phyloP scores from a whole-genome alignment of 2,113 vertebrate genomes.

The Megaceryle torquata region DNA sequence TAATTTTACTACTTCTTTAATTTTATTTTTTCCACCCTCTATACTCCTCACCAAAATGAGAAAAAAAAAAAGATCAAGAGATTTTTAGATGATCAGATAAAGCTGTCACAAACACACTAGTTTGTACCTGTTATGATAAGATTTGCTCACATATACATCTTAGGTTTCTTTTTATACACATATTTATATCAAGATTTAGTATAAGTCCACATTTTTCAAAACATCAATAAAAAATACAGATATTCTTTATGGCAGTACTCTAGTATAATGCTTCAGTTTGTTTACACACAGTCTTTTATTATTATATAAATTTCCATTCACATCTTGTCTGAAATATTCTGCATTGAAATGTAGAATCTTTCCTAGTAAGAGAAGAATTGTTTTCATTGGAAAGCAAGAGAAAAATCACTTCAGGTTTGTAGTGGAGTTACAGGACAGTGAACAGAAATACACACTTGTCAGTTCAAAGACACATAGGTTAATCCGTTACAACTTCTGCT shows the following conservation, averaged over 20 bases:
- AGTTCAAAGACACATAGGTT: not conserved
- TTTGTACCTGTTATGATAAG: not conserved
- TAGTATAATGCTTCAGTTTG: not conserved
- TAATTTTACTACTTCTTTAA: too few species aligned
- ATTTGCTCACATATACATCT: not conserved
- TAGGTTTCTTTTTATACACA: not conserved
- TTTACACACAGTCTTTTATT: not conserved
- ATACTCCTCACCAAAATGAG: too few species aligned
- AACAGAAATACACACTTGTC: not conserved
- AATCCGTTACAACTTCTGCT: not conserved
- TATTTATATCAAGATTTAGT: not conserved
- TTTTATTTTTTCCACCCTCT: too few species aligned
- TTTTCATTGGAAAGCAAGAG: not conserved
- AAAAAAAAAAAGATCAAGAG: too few species aligned
- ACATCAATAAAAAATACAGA: not conserved
- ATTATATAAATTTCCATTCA: not conserved
- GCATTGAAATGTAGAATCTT: not conserved
- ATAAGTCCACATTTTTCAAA: not conserved
- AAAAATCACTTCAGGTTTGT: not conserved
- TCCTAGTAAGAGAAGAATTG: not conserved
- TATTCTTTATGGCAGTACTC: not conserved
- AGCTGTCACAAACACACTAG: not conserved
- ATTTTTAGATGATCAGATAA: too few species aligned
- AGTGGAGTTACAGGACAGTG: not conserved
- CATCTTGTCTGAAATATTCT: not conserved